Percentiles rank a stretch among this genome's conserved stretches.
These are phyloP conservation scores for Telmatochromis sp. DNA, from an alignment of 2,113 vertebrate genomes.

Conservation along the genomic window DNA sequence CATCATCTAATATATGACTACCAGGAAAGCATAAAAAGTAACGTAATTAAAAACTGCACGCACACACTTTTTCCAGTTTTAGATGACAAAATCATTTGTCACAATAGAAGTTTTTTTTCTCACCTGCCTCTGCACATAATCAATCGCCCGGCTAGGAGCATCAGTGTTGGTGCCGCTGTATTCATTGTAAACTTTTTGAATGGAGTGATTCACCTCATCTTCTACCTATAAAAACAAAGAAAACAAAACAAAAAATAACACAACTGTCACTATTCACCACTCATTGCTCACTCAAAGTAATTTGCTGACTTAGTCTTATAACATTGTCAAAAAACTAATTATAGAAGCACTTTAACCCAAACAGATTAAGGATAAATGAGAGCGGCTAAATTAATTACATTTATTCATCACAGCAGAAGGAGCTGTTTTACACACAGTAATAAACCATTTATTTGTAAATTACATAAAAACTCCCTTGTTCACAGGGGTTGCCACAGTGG, in stretches of 20 bases:
- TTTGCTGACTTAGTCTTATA: neutral
- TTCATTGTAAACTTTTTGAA: constrained; percentile 88
- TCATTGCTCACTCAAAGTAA: neutral
- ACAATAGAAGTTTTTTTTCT: constrained; percentile 8
- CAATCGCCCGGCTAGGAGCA: constrained; percentile 93
- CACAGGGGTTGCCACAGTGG: neutral
- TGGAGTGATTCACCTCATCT: constrained; percentile 88
- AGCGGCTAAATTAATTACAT: neutral
- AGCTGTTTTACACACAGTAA: neutral
- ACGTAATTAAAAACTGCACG: neutral
- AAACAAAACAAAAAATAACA: neutral
- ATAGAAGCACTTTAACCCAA: neutral
- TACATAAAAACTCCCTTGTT: neutral
- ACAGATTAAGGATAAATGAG: neutral
- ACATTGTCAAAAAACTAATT: neutral
- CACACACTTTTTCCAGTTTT: neutral
- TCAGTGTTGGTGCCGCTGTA: constrained; percentile 92
- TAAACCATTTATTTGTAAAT: neutral
- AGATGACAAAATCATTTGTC: neutral
- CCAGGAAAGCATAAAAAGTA: neutral
- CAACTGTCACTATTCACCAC: neutral
- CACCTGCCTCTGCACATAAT: constrained; percentile 97
- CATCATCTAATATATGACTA: neutral
- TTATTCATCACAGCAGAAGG: neutral
- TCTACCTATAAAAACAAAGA: constrained; percentile 78